Percentiles rank a stretch among this genome's conserved stretches.
These are phyloP conservation scores for Watsonalla cultraria DNA, from an alignment of 2,888 invertebrate genomes.

Conservation along the genomic window DNA sequence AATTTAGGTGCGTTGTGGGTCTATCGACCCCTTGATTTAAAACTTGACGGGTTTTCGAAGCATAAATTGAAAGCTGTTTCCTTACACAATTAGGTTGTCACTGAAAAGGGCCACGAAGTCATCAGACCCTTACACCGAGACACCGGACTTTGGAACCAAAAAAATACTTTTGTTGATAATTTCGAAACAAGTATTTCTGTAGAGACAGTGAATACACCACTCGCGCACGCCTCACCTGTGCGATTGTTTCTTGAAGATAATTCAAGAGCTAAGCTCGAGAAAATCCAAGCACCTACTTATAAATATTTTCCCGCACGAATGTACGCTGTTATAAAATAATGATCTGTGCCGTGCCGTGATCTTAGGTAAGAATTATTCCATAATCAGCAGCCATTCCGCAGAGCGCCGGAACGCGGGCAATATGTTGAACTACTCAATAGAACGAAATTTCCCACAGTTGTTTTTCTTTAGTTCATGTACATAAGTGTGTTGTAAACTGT, in stretches of 20 bases:
- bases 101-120: constrained; percentile 21
- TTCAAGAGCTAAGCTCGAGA: not conserved
- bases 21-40: constrained; percentile 33
- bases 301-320: not conserved
- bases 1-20: constrained; percentile 35
- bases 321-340: not conserved
- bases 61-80: constrained; percentile 54
- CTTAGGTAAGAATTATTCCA: constrained; percentile 18
- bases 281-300: not conserved
- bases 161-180: constrained; percentile 53
- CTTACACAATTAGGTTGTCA: constrained; percentile 56
- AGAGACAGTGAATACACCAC: constrained; percentile 19
- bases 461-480: constrained; percentile 40
- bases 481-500: constrained; percentile 49
- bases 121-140: constrained; percentile 19
- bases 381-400: constrained; percentile 20
- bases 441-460: constrained; percentile 52
- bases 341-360: not conserved
- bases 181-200: constrained; percentile 21
- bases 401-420: constrained; percentile 27
- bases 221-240: constrained; percentile 23
- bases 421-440: constrained; percentile 30
- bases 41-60: constrained; percentile 30
- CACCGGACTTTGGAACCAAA: constrained; percentile 44
- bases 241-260: constrained; percentile 8